Conservation (phyloP, 2,888 invertebrate genomes). For the Drosophila neonasuta region DNA sequence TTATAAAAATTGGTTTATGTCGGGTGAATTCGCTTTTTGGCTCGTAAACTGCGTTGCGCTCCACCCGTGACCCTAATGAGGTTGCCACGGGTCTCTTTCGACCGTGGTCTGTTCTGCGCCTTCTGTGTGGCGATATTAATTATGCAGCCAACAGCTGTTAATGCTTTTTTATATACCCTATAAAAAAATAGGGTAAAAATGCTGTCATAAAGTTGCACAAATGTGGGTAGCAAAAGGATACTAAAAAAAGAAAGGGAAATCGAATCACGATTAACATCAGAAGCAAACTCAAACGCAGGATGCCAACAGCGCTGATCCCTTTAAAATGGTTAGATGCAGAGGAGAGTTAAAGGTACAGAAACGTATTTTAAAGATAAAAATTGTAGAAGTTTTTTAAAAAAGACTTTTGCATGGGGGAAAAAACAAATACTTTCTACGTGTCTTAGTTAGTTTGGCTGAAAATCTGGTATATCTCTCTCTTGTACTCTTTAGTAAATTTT, state of each 20-base stretch:
- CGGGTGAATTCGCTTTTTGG: conserved; percentile 27
- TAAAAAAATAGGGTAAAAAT: conserved; percentile 1
- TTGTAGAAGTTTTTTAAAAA: neutral
- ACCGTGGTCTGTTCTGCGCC: no score
- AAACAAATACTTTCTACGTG: no score
- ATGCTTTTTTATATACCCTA: conserved; percentile 40
- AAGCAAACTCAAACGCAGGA: neutral
- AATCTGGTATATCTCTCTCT: no score
- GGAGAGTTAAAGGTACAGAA: no score
- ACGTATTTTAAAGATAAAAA: no score
- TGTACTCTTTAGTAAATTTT: no score
- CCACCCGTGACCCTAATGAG: conserved; percentile 50
- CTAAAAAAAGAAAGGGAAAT: neutral
- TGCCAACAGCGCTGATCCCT: no score
- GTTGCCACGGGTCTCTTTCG: conserved; percentile 20
- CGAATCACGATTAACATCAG: neutral
- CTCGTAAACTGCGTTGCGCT: conserved; percentile 31
- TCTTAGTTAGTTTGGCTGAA: no score
- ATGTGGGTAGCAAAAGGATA: neutral
- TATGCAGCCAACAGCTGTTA: conserved; percentile 50
- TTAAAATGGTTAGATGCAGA: neutral
- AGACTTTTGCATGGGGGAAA: neutral
- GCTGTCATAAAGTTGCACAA: conserved; percentile 2
- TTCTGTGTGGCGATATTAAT: conserved; percentile 36
- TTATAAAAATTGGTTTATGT: conserved; percentile 57